Base-by-base conservation (phyloP, 2,888 invertebrate genomes). In the Plebejus melissa region DNA sequence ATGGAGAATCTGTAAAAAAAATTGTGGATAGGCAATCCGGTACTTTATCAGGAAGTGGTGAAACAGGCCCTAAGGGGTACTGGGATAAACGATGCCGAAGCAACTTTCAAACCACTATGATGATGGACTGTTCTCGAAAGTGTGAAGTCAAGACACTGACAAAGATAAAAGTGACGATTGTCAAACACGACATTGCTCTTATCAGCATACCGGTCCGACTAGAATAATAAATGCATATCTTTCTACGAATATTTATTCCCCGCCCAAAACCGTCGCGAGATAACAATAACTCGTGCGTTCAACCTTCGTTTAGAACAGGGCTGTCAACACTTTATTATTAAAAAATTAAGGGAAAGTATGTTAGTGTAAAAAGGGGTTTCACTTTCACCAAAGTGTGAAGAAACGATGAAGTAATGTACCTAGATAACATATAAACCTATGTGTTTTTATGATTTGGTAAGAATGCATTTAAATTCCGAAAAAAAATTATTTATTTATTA, bases 221-320 rank as follows among this genome's bases (percentile, higher is more conserved):
- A 85, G 87, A 90, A 91, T 88, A 90, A 91, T 89, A 92, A 91
- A 88, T 90, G 90, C 89, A 90, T 89, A 87, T 88, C 90, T 83
- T 93, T 93, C 92, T 90, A 89, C 88, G 91, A 91, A 92, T 82
- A 91, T 90, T 91, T 91, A 88, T 90, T 88, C 89, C 89, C 88
- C 86, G 86, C 86, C 90, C 86, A 87, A 90, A 90, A 86, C 86
- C 86, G 86, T 84, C 81, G 74, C 82, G 84, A 90, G 93, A 93
- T 93, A 93, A 93, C 91, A 92, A 90, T 91, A 91, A 88, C 87
- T 86, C 88, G 88, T 88, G 86, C 90, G 86, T 89, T 87, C 89
- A 86, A 87, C 86, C 84, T 84, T 85, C 80, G 81, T 81, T 81
- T 80, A 77, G 74, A 50, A 7, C 79, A 83, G 83, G 84, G 83